Base-by-base conservation (phyloP, 2,113 vertebrate species). In the Phoxinus phoxinus region DNA sequence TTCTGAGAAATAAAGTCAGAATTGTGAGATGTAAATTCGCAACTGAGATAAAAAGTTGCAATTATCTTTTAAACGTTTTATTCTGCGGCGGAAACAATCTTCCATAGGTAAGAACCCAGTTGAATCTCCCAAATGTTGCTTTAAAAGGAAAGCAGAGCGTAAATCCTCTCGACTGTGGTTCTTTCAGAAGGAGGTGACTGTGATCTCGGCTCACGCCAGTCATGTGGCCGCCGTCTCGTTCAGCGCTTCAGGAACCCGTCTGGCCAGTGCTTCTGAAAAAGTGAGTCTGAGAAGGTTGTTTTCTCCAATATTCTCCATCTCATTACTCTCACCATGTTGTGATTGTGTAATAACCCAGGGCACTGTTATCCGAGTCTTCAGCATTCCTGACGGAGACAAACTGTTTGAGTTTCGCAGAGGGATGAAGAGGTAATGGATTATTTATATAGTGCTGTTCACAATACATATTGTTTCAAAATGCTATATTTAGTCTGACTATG, bases 381-480 rank as follows among this genome's bases (percentile, higher is more conserved):
- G 97, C 94, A 94, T 98, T 93, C 97, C 97, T 88, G 97, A 99
- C 61, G 97, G 97, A 83, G 95, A 94, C 85, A 98, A 97, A 82
- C 95, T 99, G 56, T 99, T 97, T 89, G 98, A 99, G 91, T 99
- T 99, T 93, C 96, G 98, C 86, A 94, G 98, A 86, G 97, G 98
- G 87, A 96, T 99, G 91, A 99, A 98, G 91, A 97, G 98, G 98
- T 98, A 51, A 84, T 32, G 1, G 12, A 15, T 17, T 15, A 17
- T 17, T 51, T 17, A 15, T 17, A 5, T 51, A 17, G 46, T 13
- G 13, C 12, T 48, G 4, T 48, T 4, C 46, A 48, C 46, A 48
- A 13, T 48, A 13, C 13, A 48, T 4, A 15, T 48, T 15, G 46
- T 48, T 15, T 48, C 3, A 13, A 46, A 46, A 46, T 46, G 44